Evolutionary conservation across 2,888 invertebrate species (phyloP), one percentile per base, ranked within the genome.

Genomic region (Scaptomyza polygonia): DNA sequence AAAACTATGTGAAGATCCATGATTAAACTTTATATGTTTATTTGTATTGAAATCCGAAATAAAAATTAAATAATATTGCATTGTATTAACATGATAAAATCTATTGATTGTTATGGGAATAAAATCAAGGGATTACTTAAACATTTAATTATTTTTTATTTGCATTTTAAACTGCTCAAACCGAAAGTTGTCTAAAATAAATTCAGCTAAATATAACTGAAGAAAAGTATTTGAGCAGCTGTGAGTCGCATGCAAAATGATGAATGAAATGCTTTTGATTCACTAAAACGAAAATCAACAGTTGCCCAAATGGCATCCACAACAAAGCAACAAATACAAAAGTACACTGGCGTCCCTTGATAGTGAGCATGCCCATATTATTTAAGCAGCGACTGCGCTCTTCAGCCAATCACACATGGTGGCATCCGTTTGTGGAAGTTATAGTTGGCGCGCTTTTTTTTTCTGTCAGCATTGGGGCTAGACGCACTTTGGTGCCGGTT

Each of bases 401-500:
- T 18, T 25, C 4, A 3, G 2, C 5, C 6, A 3, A 9, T 0
- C 5, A 40, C 86, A 87, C 87, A 62, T 84, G 84, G 87, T 87
- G 84, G 87, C 43, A 25, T 48, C 51, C 36, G 55, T 68, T 65
- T 34, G 36, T 69, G 72, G 64, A 55, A 21, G 3, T 16, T 12
- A 42, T 25, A 0, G 47, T 76, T 82, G 69, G 77, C 85, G 85
- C 84, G 78, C 66, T 69, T 80, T 79, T n/a, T n/a, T 70, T 9
- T 42, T 11, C 25, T 44, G 55, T 47, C 48, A 39, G 5, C 16
- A n/a, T 29, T 70, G 14, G 49, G 30, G 27, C 18, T 40, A n/a
- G 34, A 36, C 48, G 34, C 67, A 53, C 55, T 61, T 66, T 45
- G 47, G 54, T 49, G 76, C 73, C 73, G 77, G 73, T 52, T 59